These are phyloP conservation scores for Chaetodon auriga DNA, from an alignment of 2,113 vertebrate genomes.

Conservation along the genomic window DNA sequence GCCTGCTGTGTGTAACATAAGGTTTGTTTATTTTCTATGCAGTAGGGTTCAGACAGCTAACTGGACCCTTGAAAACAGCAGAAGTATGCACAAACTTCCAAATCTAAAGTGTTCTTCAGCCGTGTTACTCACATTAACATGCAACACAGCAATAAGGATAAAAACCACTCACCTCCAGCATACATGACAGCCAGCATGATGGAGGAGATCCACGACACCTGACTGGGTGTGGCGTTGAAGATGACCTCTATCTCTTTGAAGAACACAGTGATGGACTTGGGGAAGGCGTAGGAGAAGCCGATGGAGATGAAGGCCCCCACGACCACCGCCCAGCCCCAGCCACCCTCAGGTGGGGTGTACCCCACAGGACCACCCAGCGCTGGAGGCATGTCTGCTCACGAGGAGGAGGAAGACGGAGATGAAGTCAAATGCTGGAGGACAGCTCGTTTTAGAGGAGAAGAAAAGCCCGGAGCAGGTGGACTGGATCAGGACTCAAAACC, in stretches of 20 bases:
- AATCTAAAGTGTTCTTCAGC: background rate
- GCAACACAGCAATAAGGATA: too few relatives aligned
- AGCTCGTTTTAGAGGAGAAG: background rate
- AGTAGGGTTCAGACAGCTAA: background rate
- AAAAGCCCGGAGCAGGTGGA: background rate
- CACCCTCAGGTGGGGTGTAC: constrained; percentile 95
- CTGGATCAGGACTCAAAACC: constrained; percentile 18
- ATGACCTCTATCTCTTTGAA: constrained; percentile 97
- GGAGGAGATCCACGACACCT: constrained; percentile 98
- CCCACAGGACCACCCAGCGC: constrained; percentile 89
- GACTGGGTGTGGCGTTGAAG: constrained; percentile 91
- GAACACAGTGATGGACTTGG: constrained; percentile 98
- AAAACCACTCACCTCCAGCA: constrained; percentile 83
- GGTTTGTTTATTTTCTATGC: background rate
- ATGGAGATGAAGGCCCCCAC: constrained; percentile 96
- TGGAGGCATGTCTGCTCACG: constrained; percentile 86
- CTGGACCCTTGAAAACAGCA: background rate
- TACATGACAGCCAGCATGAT: constrained; percentile 99
- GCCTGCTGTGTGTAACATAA: background rate
- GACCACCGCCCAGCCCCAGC: constrained; percentile 98
- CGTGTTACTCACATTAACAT: background rate
- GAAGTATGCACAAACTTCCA: background rate
- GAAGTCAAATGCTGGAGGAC: background rate
- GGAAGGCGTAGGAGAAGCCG: constrained; percentile 97
- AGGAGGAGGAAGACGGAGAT: background rate